phyloP scores from a whole-genome alignment of 2,797 vertebrate genomes.

The Bovichtus diacanthus region DNA sequence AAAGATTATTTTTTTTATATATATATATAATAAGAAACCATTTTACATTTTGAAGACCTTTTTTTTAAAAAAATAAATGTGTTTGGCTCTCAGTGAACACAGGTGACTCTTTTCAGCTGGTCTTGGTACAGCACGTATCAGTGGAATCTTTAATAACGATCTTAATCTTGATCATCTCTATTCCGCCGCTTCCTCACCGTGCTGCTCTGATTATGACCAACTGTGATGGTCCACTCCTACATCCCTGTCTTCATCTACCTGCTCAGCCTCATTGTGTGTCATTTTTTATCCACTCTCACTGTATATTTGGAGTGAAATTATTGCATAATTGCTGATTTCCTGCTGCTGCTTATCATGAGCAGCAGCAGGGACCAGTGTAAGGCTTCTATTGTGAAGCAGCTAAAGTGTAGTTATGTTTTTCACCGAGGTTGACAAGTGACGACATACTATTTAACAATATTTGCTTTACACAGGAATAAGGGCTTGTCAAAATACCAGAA shows the following conservation, averaged over 20 bases:
- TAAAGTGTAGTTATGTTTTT: not conserved
- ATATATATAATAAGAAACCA: not conserved
- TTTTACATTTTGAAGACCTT: constrained; percentile 3
- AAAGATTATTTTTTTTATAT: too few species aligned
- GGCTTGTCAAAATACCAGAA: too few species aligned
- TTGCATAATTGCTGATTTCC: not conserved
- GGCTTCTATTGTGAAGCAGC: not conserved
- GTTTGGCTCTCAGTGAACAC: not conserved
- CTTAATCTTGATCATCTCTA: constrained; percentile 14
- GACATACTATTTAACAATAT: not conserved
- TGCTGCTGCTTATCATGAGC: too few species aligned
- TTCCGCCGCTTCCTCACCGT: too few species aligned
- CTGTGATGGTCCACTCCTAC: not conserved
- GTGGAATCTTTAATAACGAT: not conserved
- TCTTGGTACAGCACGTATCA: too few species aligned
- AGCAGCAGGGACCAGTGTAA: not conserved
- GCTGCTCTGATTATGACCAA: not conserved
- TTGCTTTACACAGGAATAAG: too few species aligned
- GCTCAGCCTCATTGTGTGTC: not conserved
- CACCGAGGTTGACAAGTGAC: not conserved
- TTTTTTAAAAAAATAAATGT: not conserved
- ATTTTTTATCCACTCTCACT: not conserved
- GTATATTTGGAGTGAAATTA: constrained; percentile 1
- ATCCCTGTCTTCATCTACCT: not conserved
- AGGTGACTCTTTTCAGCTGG: not conserved